Conservation (phyloP, 2,888 invertebrate genomes). For the Hypselothyrea guttata region DNA sequence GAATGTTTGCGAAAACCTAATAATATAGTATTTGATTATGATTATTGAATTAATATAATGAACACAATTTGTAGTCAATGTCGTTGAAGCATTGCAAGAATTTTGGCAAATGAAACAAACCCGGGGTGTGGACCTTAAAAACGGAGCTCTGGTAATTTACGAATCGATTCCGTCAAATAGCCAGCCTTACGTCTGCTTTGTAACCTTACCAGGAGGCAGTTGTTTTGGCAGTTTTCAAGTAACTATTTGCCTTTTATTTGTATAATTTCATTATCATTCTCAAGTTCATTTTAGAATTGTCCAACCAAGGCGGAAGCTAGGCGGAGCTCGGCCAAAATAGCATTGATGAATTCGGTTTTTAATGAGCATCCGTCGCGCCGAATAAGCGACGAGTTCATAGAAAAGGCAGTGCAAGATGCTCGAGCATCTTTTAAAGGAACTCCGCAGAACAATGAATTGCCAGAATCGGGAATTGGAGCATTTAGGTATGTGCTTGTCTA, state of each 20-base stretch:
- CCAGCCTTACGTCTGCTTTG: slow-evolving; percentile 97
- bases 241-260: slow-evolving; percentile 29
- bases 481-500: slow-evolving; percentile 83
- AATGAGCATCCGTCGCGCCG: slow-evolving; percentile 96
- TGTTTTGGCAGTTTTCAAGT: slow-evolving; percentile 98
- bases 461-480: slow-evolving; percentile 88
- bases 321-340: slow-evolving; percentile 96
- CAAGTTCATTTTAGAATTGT: slow-evolving; percentile 86
- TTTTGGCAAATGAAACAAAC: slow-evolving; percentile 99
- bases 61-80: slow-evolving; percentile 87
- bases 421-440: slow-evolving; percentile 90
- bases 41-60: too few relatives aligned
- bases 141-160: slow-evolving; percentile 96
- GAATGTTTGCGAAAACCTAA: too few relatives aligned
- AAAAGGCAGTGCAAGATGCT: slow-evolving; percentile 96
- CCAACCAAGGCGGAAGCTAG: slow-evolving; percentile 97
- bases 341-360: slow-evolving; percentile 97
- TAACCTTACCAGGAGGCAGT: slow-evolving; percentile 96
- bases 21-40: background rate
- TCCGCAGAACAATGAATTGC: slow-evolving; percentile 85
- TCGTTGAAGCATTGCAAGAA: slow-evolving; percentile 97
- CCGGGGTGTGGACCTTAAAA: slow-evolving; percentile 91
- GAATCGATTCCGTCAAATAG: slow-evolving; percentile 95
- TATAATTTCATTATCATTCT: background rate
- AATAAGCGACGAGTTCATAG: slow-evolving; percentile 96